These are phyloP conservation scores for Teinopalpus imperialis DNA, from an alignment of 2,888 invertebrate species.

Conservation along the genomic window DNA sequence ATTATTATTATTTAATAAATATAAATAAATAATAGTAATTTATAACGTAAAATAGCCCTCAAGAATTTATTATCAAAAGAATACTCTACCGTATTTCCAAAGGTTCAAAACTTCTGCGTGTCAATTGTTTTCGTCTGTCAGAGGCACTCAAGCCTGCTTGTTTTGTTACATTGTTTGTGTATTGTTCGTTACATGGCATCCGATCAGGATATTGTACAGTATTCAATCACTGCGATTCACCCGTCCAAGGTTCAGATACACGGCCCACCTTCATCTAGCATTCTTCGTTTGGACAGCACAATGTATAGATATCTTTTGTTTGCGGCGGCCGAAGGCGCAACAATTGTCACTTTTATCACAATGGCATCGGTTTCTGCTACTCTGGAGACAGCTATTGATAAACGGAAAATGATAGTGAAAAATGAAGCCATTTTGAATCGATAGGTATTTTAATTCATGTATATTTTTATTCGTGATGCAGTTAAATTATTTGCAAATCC, in stretches of 20 bases:
- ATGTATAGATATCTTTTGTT: constrained; percentile 65
- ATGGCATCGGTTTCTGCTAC: constrained; percentile 65
- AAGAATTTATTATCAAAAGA: too few species aligned
- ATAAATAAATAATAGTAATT: too few species aligned
- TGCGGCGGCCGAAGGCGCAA: constrained; percentile 38
- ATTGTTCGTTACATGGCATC: constrained; percentile 15
- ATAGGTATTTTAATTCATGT: too few species aligned
- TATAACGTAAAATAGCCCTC: too few species aligned
- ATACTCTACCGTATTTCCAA: too few species aligned
- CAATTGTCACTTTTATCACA: constrained; percentile 66
- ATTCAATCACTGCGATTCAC: constrained; percentile 48
- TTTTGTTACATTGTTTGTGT: constrained; percentile 9
- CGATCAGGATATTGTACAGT: constrained; percentile 29
- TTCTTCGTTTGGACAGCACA: constrained; percentile 71
- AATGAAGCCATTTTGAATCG: background rate
- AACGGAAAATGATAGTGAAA: constrained; percentile 12
- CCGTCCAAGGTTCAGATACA: constrained; percentile 68
- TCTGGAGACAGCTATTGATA: constrained; percentile 35
- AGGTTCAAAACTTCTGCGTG: background rate
- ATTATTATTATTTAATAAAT: too few species aligned
- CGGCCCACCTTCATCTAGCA: constrained; percentile 65
- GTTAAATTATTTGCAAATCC: too few species aligned
- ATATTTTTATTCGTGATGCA: too few species aligned
- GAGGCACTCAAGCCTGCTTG: constrained; percentile 8
- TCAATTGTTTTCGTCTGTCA: constrained; percentile 8